These are phyloP conservation scores for Spodoptera exigua DNA, from an alignment of 2,888 invertebrate species.

Conservation along the genomic window DNA sequence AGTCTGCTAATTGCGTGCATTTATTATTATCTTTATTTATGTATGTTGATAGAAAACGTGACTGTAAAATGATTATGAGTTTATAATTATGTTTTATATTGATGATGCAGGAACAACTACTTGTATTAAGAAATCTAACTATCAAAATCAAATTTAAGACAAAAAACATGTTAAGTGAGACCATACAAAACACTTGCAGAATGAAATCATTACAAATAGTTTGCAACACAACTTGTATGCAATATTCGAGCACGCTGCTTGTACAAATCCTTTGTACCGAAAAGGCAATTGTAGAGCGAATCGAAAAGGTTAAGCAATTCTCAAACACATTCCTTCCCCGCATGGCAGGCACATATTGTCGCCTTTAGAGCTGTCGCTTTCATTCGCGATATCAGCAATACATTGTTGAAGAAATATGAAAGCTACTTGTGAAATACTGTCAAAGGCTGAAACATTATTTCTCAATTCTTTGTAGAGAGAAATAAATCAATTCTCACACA, in stretches of 20 bases:
- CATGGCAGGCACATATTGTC: background rate
- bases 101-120: too few relatives aligned
- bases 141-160: too few relatives aligned
- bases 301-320: background rate
- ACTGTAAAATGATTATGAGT: background rate
- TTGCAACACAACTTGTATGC: too few relatives aligned
- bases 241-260: too few relatives aligned
- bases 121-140: too few relatives aligned
- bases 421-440: background rate
- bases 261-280: too few relatives aligned
- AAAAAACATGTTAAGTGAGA: too few relatives aligned
- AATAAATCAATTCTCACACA: background rate
- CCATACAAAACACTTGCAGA: too few relatives aligned
- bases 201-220: too few relatives aligned
- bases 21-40: background rate
- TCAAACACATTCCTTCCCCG: background rate
- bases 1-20: constrained; percentile 24
- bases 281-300: background rate
- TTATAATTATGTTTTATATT: too few relatives aligned
- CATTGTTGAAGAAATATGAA: background rate
- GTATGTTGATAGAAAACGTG: background rate
- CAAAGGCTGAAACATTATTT: background rate
- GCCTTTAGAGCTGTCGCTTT: background rate
- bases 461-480: background rate
- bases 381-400: constrained; percentile 1